These are phyloP conservation scores for Xestobium rufovillosum DNA, from an alignment of 2,888 invertebrate species.

Conservation along the genomic window DNA sequence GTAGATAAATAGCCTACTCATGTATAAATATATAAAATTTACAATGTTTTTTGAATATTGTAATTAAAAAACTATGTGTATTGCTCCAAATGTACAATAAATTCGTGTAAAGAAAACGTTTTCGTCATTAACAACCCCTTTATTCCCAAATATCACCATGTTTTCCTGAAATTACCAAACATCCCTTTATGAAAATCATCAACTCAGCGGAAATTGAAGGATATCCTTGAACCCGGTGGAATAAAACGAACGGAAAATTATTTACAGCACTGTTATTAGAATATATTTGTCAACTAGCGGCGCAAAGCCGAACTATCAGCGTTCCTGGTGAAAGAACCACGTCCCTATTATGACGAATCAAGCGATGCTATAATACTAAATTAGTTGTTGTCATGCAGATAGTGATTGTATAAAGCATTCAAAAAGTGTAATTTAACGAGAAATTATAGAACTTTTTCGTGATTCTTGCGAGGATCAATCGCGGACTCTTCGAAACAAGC, in stretches of 20 bases:
- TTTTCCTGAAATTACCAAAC: no score
- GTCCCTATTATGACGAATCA: constrained; percentile 40
- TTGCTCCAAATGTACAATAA: no score
- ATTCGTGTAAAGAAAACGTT: constrained; percentile 34
- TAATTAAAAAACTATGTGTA: constrained; percentile 37
- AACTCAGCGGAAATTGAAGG: no score
- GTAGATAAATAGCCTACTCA: constrained; percentile 32
- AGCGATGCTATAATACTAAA: constrained; percentile 39
- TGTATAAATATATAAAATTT: constrained; percentile 29
- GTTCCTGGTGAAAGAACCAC: constrained; percentile 43
- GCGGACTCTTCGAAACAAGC: constrained; percentile 25
- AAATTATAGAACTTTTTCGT: constrained; percentile 33
- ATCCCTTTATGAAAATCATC: no score
- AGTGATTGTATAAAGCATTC: background rate
- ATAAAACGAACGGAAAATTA: no score
- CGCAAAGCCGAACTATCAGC: constrained; percentile 35
- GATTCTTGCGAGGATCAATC: constrained; percentile 27
- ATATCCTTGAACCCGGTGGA: no score
- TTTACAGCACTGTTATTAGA: background rate
- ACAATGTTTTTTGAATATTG: constrained; percentile 38
- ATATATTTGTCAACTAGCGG: constrained; percentile 31
- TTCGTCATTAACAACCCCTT: no score
- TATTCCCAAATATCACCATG: no score
- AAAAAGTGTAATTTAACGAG: constrained; percentile 6
- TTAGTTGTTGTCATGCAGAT: constrained; percentile 31